Conservation (phyloP, 2,113 vertebrate species). For the Pitta sordida region DNA sequence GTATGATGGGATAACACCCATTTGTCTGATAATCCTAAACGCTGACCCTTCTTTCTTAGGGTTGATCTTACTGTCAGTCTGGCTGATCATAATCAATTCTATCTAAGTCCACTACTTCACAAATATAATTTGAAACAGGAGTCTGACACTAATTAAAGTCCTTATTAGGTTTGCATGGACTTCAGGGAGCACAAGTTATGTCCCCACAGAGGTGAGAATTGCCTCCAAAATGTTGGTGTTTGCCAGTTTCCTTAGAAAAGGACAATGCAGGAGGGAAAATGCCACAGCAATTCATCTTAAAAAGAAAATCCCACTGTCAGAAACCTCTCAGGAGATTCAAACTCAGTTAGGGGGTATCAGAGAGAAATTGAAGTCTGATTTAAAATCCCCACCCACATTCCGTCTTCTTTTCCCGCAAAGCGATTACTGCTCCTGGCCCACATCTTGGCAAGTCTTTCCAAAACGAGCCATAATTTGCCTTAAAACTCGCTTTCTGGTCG, state of each 20-base stretch:
- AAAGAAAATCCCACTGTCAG: neutral
- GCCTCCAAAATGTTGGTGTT: neutral
- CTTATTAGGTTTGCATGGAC: neutral
- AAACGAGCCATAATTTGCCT: neutral
- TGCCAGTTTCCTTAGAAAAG: neutral
- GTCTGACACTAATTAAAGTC: neutral
- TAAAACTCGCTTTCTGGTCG: neutral
- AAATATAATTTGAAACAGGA: neutral
- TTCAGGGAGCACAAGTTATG: neutral
- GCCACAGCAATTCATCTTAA: neutral
- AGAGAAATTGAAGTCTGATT: slow-evolving; percentile 15
- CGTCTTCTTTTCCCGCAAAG: neutral
- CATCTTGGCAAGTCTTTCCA: neutral
- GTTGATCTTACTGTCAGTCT: neutral
- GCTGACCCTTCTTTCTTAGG: neutral
- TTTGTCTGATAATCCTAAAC: neutral
- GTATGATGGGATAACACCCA: neutral
- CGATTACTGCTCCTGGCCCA: neutral
- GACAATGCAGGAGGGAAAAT: neutral
- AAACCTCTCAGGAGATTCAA: neutral
- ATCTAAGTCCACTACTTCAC: neutral
- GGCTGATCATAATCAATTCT: neutral
- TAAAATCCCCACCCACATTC: slow-evolving; percentile 3
- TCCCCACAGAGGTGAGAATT: neutral
- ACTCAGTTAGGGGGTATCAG: neutral